Evolutionary conservation across 92 coral and sea anemone genomes (phyloP).

Genomic region (Siderastrea siderea): DNA sequence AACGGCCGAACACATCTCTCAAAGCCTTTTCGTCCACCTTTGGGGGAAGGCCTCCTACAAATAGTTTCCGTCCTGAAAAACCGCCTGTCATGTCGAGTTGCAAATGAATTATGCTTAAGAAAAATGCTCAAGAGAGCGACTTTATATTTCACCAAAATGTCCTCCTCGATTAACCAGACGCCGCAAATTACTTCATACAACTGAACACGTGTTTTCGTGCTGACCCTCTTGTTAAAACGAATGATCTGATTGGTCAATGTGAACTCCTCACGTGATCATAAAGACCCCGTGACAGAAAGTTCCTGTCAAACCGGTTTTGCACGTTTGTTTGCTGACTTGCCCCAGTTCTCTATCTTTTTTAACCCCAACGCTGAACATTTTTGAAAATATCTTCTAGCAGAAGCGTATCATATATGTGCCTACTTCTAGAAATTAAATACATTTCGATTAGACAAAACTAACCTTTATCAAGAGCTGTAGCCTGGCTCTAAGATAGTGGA

Average conservation of each 20-base stretch:
- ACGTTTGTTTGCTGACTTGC: not conserved
- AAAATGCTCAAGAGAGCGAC: not conserved
- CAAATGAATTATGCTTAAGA: not conserved
- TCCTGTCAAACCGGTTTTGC: not conserved
- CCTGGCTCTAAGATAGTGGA: too few relatives aligned
- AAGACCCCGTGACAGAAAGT: not conserved
- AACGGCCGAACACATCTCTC: conserved; percentile 60
- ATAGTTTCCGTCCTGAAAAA: conserved; percentile 68
- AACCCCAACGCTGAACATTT: too few relatives aligned
- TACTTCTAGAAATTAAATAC: too few relatives aligned
- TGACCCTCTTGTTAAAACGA: not conserved
- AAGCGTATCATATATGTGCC: too few relatives aligned
- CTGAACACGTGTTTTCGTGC: conserved; percentile 6
- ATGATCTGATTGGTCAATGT: conserved; percentile 17
- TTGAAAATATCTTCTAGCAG: too few relatives aligned
- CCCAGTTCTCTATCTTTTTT: too few relatives aligned
- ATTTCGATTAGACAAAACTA: too few relatives aligned
- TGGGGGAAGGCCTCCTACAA: conserved; percentile 86
- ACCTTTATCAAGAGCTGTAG: too few relatives aligned
- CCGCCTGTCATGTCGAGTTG: conserved; percentile 62
- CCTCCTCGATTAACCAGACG: not conserved
- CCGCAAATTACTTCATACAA: not conserved
- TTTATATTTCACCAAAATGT: not conserved
- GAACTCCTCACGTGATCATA: not conserved
- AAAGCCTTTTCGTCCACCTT: conserved; percentile 76